Evolutionary conservation across 2,113 vertebrate species (phyloP).

Genomic region (Petroica traversi): DNA sequence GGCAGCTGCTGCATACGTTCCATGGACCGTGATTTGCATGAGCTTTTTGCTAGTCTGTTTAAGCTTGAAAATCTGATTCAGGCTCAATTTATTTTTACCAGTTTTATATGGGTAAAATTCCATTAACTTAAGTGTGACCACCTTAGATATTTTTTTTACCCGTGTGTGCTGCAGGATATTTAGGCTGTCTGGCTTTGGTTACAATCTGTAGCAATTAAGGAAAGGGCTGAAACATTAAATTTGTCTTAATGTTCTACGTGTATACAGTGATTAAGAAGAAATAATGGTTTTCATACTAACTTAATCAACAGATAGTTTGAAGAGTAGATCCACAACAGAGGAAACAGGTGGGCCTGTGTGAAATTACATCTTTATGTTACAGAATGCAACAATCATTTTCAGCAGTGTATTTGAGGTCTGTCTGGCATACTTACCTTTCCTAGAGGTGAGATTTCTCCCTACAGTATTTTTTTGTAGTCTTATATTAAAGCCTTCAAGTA

Average conservation of each 20-base stretch:
- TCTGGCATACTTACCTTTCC: background rate
- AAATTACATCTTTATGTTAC: background rate
- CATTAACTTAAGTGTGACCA: background rate
- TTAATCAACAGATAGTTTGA: background rate
- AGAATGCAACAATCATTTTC: background rate
- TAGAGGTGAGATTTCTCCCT: background rate
- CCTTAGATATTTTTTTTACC: background rate
- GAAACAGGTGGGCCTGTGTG: background rate
- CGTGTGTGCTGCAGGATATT: background rate
- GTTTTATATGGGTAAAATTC: background rate
- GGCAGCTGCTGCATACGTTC: background rate
- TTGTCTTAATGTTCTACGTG: background rate
- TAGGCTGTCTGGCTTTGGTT: background rate
- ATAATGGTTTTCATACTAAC: background rate
- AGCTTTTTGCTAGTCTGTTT: background rate
- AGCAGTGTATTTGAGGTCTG: background rate
- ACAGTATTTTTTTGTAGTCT: background rate
- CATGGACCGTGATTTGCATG: background rate
- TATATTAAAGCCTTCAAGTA: background rate
- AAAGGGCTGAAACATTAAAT: background rate
- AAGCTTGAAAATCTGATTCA: background rate
- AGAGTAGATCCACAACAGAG: background rate
- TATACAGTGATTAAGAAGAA: background rate
- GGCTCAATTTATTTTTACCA: background rate
- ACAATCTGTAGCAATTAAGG: background rate